Percentiles rank a stretch among this genome's conserved stretches.
phyloP scores from a whole-genome alignment of 2,888 invertebrate species.

The Cantharis lateralis region DNA sequence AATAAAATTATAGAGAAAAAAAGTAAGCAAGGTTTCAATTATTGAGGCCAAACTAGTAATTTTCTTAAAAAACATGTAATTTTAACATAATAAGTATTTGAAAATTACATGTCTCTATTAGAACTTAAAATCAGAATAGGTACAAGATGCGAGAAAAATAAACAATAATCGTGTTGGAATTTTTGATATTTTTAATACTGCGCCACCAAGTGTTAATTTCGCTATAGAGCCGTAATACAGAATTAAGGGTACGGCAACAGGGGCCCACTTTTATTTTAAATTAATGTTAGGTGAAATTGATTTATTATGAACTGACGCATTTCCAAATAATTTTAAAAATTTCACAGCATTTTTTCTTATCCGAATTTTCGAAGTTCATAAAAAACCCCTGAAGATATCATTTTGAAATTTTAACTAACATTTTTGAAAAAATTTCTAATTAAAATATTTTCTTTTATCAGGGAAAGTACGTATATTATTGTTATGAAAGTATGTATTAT shows the following conservation, averaged over 20 bases:
- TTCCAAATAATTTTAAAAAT: too few species aligned
- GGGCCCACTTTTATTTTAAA: too few species aligned
- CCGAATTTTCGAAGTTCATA: too few species aligned
- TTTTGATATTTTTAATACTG: background rate
- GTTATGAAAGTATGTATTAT: background rate
- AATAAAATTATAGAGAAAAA: background rate
- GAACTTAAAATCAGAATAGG: background rate
- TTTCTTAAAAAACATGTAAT: background rate
- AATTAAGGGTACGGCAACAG: too few species aligned
- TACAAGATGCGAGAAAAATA: background rate
- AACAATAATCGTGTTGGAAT: background rate
- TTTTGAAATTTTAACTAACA: too few species aligned
- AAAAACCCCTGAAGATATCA: too few species aligned
- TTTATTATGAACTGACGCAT: too few species aligned
- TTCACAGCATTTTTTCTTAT: too few species aligned
- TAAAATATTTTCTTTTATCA: background rate
- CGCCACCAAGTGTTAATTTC: too few species aligned
- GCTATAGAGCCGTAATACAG: background rate
- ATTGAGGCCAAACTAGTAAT: background rate
- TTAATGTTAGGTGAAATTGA: too few species aligned
- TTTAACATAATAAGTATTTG: background rate
- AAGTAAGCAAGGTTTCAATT: background rate
- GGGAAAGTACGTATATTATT: background rate
- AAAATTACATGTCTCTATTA: background rate
- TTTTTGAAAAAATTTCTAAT: background rate